Evolutionary conservation across 2,113 vertebrate genomes (phyloP), one percentile per base, ranked within the genome.

Genomic region (Callaeas wilsoni): DNA sequence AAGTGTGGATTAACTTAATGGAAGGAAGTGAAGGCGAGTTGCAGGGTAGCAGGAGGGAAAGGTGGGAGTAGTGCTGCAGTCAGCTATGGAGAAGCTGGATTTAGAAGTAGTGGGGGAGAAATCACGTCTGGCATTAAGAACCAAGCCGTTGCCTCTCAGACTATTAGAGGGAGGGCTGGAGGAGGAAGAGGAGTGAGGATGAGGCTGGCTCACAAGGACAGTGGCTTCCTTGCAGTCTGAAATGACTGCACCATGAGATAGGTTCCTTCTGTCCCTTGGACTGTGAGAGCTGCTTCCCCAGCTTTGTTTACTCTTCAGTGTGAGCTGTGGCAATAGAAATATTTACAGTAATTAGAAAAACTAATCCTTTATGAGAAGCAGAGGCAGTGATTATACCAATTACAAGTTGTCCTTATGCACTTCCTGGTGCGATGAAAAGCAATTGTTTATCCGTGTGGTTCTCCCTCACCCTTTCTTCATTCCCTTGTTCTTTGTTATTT

Each of bases 301-400:
- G 82, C 75, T 91, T 93, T 95, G 91, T 93, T 96, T 93, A 85
- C 63, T 83, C 60, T 65, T 74, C 75, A 86, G 35, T 80, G 70
- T 21, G 67, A 91, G 64, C 76, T 86, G 67, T 90, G 94, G 90
- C 94, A 94, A 90, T 86, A 83, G 77, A 96, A 95, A 90, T 87
- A 90, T 97, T 96, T 95, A 81, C 75, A 57, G 81, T 94, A 95
- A 93, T 95, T 96, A 93, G 76, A 70, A 93, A 94, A 96, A 83
- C 55, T 55, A 88, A 80, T 95, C 67, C 84, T 93, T 94, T 91
- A 91, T 93, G 67, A 80, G 95, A 94, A 93, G 75, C 75, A 80
- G 78, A 95, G 56, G 85, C 91, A 88, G 81, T 82, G 87, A 94
- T 96, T 94, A 82, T 83, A 62, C 63, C 83, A 82, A 78, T 91